Evolutionary conservation across 1,140 invertebrate genomes (phyloP), one percentile per base, ranked within the genome.

Genomic region (Drosophila erecta): DNA sequence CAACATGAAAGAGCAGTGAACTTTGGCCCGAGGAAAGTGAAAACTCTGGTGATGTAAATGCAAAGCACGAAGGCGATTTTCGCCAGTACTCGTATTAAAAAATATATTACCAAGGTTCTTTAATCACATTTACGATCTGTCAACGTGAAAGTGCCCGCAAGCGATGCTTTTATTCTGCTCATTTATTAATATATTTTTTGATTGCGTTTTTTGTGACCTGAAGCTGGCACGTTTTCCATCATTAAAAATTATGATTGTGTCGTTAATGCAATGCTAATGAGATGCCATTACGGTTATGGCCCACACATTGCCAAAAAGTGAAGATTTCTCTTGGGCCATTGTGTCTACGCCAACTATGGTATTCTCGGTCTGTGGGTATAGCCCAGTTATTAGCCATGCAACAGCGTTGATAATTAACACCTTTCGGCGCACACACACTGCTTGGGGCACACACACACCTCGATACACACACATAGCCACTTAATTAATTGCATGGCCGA

Each of bases 351-450:
- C 11, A n/a, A 30, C 30, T 30, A 30, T 30, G 20, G 1, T 11
- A 20, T 24, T 43, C 27, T 57, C 49, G 35, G 33, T 47, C 41
- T 64, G 47, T 65, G 55, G 59, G 59, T 76, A 75, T 86, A 81
- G 81, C 83, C 83, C 70, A 86, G 79, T 87, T 87, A 83, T 86
- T 81, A 76, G 53, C 61, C 81, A 87, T 75, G 77, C 77, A 54
- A 58, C 61, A 57, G 57, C 54, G 56, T 20, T 61, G 57, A 61
- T 86, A 87, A 87, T 86, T 86, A 86, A 81, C 74, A 86, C 74
- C 64, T 86, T 65, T 54, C 38, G 40, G 43, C 2, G 15, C 41
- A 17, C 54, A 30, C 37, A 58, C 58, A 55, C 37, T 15, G 8
- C 15, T 43, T 20, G 8, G 3, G 17, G 17, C 20, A 51, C 43